Conservation (phyloP, 1,140 invertebrate genomes). For the Drosophila sturtevanti region DNA sequence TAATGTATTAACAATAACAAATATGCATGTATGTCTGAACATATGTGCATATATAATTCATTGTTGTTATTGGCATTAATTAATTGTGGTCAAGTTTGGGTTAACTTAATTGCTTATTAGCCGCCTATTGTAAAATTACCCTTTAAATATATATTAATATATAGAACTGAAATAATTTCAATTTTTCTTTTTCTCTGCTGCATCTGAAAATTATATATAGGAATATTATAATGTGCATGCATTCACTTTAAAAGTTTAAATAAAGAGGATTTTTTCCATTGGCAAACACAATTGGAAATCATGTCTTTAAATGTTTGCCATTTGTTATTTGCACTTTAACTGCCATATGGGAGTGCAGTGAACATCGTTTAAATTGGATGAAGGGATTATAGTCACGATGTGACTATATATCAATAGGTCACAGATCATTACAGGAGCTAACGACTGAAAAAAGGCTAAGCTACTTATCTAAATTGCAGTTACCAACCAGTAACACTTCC, state of each 20-base stretch:
- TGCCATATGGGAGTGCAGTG: background rate
- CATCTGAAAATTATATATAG: background rate
- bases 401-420: too few species aligned
- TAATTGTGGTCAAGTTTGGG: conserved; percentile 53
- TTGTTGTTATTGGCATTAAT: conserved; percentile 32
- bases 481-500: too few species aligned
- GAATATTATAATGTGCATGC: background rate
- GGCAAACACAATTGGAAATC: conserved; percentile 32
- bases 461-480: too few species aligned
- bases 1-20: background rate
- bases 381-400: too few species aligned
- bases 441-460: too few species aligned
- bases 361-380: background rate
- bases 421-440: too few species aligned
- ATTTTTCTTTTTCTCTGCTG: background rate
- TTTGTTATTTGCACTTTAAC: conserved; percentile 26
- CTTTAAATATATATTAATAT: conserved; percentile 29
- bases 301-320: conserved; percentile 30
- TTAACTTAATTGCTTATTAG: conserved; percentile 49
- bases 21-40: background rate
- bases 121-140: conserved; percentile 35
- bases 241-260: conserved; percentile 1
- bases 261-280: conserved; percentile 14
- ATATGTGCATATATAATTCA: conserved; percentile 39
- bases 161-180: background rate